Evolutionary conservation across 2,113 vertebrate species (phyloP).

Genomic region (Atherinomorus stipes): DNA sequence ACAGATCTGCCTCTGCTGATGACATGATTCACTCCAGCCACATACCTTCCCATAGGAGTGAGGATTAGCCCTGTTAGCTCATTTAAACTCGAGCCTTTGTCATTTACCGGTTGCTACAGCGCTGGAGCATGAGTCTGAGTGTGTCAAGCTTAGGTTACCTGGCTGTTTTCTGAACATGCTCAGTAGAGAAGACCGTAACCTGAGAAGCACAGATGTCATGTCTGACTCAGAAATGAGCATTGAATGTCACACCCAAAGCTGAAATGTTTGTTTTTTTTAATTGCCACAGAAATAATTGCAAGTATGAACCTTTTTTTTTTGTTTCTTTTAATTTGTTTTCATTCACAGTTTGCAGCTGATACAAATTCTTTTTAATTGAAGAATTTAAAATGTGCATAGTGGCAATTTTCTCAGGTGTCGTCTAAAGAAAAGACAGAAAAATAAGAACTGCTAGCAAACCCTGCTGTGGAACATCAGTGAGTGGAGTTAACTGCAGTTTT

Average conservation of each 20-base stretch:
- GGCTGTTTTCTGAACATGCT: conserved; percentile 64
- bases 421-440: too few relatives aligned
- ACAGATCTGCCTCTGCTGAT: neutral
- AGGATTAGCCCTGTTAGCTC: neutral
- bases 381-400: too few relatives aligned
- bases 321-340: neutral
- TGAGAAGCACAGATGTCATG: conserved; percentile 63
- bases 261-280: neutral
- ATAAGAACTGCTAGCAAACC: too few relatives aligned
- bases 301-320: neutral
- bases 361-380: neutral
- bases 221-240: conserved; percentile 3
- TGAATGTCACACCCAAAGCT: neutral
- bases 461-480: too few relatives aligned
- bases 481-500: neutral
- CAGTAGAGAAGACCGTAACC: conserved; percentile 68
- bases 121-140: conserved; percentile 6
- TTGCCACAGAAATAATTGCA: neutral
- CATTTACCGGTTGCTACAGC: conserved; percentile 7
- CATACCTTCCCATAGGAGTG: conserved; percentile 5
- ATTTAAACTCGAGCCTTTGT: neutral
- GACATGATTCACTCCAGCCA: conserved; percentile 9
- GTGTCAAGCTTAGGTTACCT: conserved; percentile 64
- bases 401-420: too few relatives aligned
- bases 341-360: neutral